Evolutionary conservation across 2,888 invertebrate genomes (phyloP), one percentile per base, ranked within the genome.

Genomic region (Lathronympha strigana): DNA sequence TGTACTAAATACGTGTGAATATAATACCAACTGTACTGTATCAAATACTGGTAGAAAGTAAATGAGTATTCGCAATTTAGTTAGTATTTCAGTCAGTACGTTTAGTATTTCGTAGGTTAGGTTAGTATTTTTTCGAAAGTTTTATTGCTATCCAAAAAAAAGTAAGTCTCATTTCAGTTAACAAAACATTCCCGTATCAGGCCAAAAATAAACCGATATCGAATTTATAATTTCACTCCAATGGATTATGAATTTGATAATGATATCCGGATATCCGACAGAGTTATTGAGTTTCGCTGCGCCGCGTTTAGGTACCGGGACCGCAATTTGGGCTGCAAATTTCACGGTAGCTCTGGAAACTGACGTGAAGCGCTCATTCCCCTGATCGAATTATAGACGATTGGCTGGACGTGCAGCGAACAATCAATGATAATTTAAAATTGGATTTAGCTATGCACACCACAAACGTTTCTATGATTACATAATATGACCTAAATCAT

Each of bases 281-380:
- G 25, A 31, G 19, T 0, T 54, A 54, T 40, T 13, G 51, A 25
- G 17, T 54, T 28, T 40, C 40, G 11, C 2, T n/a, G 25, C 25
- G 13, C 54, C 28, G 23, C 38, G 25, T 28, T 50, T 61, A 40
- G 61, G 51, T 40, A 50, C 50, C 19, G 40, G 19, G 19, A 51
- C 61, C 61, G 19, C 61, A 61, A 50, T 61, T 61, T 40, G 28
- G 28, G 55, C 19, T 31, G 61, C 40, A 50, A 15, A 50, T 50
- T 40, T 19, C 25, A 38, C 50, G 25, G 50, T 28, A 58, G 33
- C 38, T 31, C 61, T 38, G 33, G 28, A 50, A 51, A 40, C 38
- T 38, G 40, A 61, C 31, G 50, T 28, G 21, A 19, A n/a, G 38
- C 50, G 38, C 49, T 61, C 28, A 40, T 19, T 28, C 19, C 55